Percentiles rank a stretch among this genome's conserved stretches.
Conservation (phyloP, 2,797 vertebrate species). For the Setipinna tenuifilis region DNA sequence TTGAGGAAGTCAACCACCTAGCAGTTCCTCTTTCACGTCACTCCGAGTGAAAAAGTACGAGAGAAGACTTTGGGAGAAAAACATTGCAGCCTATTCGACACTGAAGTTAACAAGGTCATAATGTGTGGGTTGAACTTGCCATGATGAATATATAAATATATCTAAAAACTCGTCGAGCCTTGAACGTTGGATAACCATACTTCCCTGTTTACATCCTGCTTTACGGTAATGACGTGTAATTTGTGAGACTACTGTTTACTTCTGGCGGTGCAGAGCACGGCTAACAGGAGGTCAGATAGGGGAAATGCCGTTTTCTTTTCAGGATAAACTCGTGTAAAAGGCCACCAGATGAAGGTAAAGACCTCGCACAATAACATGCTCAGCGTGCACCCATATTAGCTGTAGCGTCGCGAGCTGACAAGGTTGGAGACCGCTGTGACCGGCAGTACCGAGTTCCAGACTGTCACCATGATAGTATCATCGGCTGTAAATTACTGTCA, state of each 20-base stretch:
- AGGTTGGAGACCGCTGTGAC: not conserved
- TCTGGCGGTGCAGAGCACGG: not conserved
- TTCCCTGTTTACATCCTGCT: too few relatives aligned
- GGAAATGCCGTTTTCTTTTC: conserved; percentile 14
- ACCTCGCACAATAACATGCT: too few relatives aligned
- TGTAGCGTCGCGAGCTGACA: not conserved
- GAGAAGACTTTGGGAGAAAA: too few relatives aligned
- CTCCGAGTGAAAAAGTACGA: too few relatives aligned
- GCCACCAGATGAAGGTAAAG: conserved; percentile 50
- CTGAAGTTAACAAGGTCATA: too few relatives aligned
- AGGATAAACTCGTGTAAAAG: not conserved
- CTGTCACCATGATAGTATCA: not conserved
- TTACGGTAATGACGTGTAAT: conserved; percentile 63
- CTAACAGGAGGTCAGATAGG: not conserved
- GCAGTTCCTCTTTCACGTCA: too few relatives aligned
- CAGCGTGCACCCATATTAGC: not conserved
- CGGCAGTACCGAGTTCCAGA: not conserved
- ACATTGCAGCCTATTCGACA: too few relatives aligned
- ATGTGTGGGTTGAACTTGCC: too few relatives aligned
- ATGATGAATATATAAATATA: too few relatives aligned
- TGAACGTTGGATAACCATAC: too few relatives aligned
- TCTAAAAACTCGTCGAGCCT: too few relatives aligned
- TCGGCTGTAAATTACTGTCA: not conserved
- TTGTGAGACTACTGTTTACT: conserved; percentile 53
- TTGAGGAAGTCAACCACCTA: too few relatives aligned